Conservation (phyloP, 2,888 invertebrate genomes). For the Cantharis nigra region DNA sequence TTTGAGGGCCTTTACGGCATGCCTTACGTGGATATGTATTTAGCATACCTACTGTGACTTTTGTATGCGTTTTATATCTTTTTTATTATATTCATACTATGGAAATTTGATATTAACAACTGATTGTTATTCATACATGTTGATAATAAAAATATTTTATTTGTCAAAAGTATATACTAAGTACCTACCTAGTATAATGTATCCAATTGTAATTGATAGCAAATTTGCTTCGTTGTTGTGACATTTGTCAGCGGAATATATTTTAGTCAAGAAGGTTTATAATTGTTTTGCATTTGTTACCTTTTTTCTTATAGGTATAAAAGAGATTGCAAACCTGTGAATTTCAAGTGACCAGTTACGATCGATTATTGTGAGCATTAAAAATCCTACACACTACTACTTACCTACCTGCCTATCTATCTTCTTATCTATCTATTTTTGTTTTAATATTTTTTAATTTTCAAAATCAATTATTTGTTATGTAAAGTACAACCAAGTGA, state of each 20-base stretch:
- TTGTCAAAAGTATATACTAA: slow-evolving; percentile 13
- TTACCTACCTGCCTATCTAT: background rate
- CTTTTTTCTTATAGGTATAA: background rate
- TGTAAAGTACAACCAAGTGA: background rate
- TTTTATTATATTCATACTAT: slow-evolving; percentile 20
- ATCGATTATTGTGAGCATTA: slow-evolving; percentile 56
- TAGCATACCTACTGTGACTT: slow-evolving; percentile 48
- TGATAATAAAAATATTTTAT: slow-evolving; percentile 20
- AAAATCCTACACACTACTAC: slow-evolving; percentile 31
- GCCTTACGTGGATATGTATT: slow-evolving; percentile 42
- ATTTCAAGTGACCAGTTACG: slow-evolving; percentile 39
- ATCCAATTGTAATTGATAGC: background rate
- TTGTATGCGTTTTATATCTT: slow-evolving; percentile 47
- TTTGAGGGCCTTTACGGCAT: slow-evolving; percentile 50
- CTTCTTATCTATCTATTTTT: background rate
- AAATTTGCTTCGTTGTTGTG: slow-evolving; percentile 23
- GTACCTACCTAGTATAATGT: background rate
- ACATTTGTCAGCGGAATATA: slow-evolving; percentile 21
- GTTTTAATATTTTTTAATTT: background rate
- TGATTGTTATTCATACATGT: slow-evolving; percentile 4
- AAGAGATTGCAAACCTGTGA: background rate
- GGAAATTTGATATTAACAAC: slow-evolving; percentile 18
- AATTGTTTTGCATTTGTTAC: slow-evolving; percentile 18
- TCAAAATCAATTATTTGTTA: background rate
- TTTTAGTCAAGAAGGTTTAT: slow-evolving; percentile 16